Evolutionary conservation across 2,888 invertebrate genomes (phyloP).

Genomic region (Trichacis sp.): DNA sequence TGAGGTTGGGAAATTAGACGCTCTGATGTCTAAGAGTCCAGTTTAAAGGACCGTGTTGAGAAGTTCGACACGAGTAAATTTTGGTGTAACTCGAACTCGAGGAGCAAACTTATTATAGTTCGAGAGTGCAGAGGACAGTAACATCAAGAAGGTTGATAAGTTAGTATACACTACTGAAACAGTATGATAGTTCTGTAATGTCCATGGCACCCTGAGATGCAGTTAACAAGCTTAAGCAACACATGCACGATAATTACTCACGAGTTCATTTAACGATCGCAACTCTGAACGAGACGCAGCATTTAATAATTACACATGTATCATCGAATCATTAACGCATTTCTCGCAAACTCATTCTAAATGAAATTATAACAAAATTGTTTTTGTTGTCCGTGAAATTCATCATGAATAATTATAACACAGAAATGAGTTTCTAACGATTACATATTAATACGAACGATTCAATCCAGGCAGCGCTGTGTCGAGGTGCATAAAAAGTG

Average conservation of each 20-base stretch:
- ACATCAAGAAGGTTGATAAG: conserved; percentile 36
- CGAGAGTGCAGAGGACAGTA: conserved; percentile 31
- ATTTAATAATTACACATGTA: not conserved
- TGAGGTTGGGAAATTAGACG: too few relatives aligned
- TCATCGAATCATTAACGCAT: not conserved
- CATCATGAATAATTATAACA: not conserved
- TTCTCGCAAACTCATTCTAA: too few relatives aligned
- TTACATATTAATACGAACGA: conserved; percentile 6
- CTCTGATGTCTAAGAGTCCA: conserved; percentile 4
- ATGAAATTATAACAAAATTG: conserved; percentile 7
- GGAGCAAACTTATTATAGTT: conserved; percentile 36
- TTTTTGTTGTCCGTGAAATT: not conserved
- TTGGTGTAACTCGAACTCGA: conserved; percentile 18
- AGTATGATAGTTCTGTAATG: conserved; percentile 35
- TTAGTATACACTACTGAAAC: conserved; percentile 28
- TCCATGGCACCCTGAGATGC: conserved; percentile 32
- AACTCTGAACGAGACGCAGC: too few relatives aligned
- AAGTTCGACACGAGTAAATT: conserved; percentile 38
- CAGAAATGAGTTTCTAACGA: conserved; percentile 1
- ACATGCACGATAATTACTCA: too few relatives aligned
- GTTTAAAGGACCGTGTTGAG: conserved; percentile 17
- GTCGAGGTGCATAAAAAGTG: conserved; percentile 32
- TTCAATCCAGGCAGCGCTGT: not conserved
- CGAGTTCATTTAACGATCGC: too few relatives aligned
- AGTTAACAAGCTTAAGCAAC: conserved; percentile 20